These are phyloP conservation scores for Syrrhaptes paradoxus DNA, from an alignment of 2,113 vertebrate species.

Conservation along the genomic window DNA sequence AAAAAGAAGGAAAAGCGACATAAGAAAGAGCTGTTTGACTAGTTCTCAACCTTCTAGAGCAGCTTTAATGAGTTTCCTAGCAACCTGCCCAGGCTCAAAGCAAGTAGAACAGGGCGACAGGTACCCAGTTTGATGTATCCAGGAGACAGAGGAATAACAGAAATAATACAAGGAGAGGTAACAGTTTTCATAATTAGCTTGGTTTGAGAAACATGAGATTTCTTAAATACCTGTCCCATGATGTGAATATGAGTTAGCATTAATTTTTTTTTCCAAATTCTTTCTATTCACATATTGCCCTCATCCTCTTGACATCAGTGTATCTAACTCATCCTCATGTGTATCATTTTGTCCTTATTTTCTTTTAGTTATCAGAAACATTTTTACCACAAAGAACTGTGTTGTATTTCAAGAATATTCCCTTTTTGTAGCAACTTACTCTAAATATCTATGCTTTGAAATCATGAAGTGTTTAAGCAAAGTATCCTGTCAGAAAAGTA, in stretches of 20 bases:
- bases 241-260: fast-evolving
- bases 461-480: neutral
- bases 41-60: neutral
- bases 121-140: neutral
- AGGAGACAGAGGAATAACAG: neutral
- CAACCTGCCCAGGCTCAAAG: neutral
- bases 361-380: neutral
- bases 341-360: neutral
- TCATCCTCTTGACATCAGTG: neutral
- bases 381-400: neutral
- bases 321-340: neutral
- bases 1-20: neutral
- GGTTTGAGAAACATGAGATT: neutral
- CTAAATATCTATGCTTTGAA: neutral
- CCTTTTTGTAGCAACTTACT: neutral
- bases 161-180: neutral
- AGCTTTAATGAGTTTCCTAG: neutral
- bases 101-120: neutral
- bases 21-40: neutral
- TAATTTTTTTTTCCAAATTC: neutral
- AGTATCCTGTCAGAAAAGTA: neutral
- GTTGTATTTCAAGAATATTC: neutral
- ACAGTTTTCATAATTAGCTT: neutral
- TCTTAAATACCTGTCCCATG: neutral
- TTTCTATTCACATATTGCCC: neutral